phyloP scores from a whole-genome alignment of 2,888 invertebrate species.

The Sarcophaga rosellei region DNA sequence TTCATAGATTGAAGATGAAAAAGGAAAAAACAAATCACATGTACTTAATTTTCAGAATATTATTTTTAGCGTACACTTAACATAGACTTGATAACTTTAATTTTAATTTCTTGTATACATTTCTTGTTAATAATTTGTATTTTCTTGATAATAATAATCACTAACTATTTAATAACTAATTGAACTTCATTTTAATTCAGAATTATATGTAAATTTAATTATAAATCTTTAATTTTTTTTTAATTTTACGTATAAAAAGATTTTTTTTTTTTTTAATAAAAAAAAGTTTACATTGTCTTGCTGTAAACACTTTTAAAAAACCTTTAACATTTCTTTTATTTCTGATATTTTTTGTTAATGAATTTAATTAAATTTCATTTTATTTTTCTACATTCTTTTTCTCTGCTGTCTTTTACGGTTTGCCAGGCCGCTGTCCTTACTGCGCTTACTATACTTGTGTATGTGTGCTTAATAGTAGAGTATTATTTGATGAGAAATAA shows the following conservation, averaged over 20 bases:
- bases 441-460: constrained; percentile 67
- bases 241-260: constrained; percentile 20
- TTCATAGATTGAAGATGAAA: too few relatives aligned
- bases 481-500: constrained; percentile 36
- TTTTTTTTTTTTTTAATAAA: too few relatives aligned
- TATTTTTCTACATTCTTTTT: constrained; percentile 12
- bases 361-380: constrained; percentile 14
- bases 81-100: background rate
- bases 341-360: background rate
- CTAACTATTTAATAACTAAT: constrained; percentile 46
- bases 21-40: constrained; percentile 54
- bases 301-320: constrained; percentile 5
- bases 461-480: constrained; percentile 61
- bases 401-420: constrained; percentile 57
- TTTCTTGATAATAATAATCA: background rate
- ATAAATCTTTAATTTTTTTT: background rate
- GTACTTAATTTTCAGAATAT: constrained; percentile 7
- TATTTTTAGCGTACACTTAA: constrained; percentile 24
- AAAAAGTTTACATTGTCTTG: background rate
- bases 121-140: background rate
- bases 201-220: background rate
- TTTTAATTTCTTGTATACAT: background rate
- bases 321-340: background rate
- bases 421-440: constrained; percentile 76
- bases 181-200: constrained; percentile 2